phyloP scores from a whole-genome alignment of 64 coral and sea anemone species.

The Orbicella faveolata region DNA sequence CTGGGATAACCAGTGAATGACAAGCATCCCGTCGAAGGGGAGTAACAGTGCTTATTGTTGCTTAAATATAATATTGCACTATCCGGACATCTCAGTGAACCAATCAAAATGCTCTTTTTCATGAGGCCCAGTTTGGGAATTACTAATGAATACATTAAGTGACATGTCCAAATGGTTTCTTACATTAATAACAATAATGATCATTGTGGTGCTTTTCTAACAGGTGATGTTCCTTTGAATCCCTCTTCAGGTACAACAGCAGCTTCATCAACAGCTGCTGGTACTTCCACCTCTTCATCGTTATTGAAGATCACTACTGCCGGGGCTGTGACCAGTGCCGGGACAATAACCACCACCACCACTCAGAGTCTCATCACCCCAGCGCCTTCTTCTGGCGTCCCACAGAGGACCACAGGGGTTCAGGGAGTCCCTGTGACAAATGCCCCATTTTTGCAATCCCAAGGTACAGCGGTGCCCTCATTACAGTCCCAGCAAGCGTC shows the following conservation, averaged over 20 bases:
- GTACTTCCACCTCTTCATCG: background rate
- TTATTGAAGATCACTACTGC: conserved; percentile 21
- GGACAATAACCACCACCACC: conserved; percentile 3
- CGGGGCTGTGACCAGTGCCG: background rate
- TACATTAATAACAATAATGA: no score
- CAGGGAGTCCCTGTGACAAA: background rate
- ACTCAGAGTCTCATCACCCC: conserved; percentile 23
- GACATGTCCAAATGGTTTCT: no score
- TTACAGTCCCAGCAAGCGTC: background rate
- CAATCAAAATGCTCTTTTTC: no score
- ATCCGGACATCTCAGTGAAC: no score
- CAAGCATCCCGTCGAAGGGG: no score
- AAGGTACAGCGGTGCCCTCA: background rate
- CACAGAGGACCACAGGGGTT: background rate
- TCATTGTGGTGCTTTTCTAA: background rate
- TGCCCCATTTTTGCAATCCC: background rate
- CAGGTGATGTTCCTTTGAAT: background rate
- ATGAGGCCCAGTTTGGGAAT: no score
- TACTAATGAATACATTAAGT: no score
- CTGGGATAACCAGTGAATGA: no score
- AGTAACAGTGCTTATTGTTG: no score
- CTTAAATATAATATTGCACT: no score
- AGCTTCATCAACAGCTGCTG: background rate
- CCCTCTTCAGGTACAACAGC: background rate
- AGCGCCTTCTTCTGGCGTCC: background rate